These are phyloP conservation scores for Podarcis siculus DNA, from an alignment of 2,797 vertebrate species.

Conservation along the genomic window DNA sequence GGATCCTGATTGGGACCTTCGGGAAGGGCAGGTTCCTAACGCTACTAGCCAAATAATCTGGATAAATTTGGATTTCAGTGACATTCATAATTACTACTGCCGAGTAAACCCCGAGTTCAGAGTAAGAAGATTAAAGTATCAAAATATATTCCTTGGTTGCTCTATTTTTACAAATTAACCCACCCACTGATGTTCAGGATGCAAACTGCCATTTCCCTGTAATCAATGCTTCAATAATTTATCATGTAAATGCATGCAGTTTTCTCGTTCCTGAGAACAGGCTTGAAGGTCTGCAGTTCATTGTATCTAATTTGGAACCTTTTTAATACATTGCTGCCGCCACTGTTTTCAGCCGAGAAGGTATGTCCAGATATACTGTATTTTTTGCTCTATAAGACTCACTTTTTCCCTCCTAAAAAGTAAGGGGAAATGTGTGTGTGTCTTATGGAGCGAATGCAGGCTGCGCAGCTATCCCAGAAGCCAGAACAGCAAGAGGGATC, in stretches of 20 bases:
- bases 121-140: constrained; percentile 30
- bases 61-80: not conserved
- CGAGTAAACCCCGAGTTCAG: constrained; percentile 1
- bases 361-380: no score
- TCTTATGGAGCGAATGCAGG: no score
- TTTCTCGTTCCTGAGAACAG: no score
- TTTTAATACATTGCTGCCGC: no score
- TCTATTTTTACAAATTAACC: not conserved
- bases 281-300: no score
- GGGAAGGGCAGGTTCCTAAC: not conserved
- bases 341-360: no score
- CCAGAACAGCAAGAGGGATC: no score
- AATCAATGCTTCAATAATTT: not conserved
- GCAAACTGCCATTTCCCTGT: not conserved
- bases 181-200: not conserved
- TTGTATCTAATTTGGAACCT: no score
- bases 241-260: not conserved
- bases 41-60: not conserved
- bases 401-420: no score
- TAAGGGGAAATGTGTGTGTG: no score
- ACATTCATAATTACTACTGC: constrained; percentile 18
- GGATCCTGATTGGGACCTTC: not conserved
- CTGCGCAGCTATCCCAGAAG: no score
- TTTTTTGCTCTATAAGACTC: no score
- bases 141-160: constrained; percentile 38